These are phyloP conservation scores for Tadarida brasiliensis DNA, from an alignment of 2,797 vertebrate genomes.

Conservation along the genomic window DNA sequence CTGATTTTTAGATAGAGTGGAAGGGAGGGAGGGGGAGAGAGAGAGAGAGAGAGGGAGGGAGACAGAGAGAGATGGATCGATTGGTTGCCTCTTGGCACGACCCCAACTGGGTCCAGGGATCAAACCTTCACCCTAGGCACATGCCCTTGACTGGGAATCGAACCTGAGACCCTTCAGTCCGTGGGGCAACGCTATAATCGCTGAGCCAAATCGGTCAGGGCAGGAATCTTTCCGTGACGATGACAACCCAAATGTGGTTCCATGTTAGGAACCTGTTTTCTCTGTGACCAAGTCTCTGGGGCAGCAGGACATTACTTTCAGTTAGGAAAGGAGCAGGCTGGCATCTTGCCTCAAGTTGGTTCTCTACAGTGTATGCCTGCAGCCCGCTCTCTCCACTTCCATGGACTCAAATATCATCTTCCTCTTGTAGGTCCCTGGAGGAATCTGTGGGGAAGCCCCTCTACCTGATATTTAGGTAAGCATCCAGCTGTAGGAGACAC, in stretches of 20 bases:
- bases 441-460: constrained; percentile 97
- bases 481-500: fast-evolving
- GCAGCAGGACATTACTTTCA: neutral
- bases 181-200: too few relatives aligned
- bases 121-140: too few relatives aligned
- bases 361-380: neutral
- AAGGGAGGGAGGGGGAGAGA: too few relatives aligned
- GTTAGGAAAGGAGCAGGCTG: neutral
- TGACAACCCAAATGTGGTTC: neutral
- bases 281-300: neutral
- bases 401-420: neutral
- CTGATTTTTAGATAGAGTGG: too few relatives aligned
- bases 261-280: neutral
- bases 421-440: constrained; percentile 92
- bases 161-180: too few relatives aligned
- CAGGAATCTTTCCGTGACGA: neutral
- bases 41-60: too few relatives aligned
- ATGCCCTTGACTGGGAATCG: too few relatives aligned
- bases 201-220: too few relatives aligned
- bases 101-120: too few relatives aligned
- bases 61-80: too few relatives aligned
- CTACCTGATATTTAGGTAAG: constrained; percentile 94
- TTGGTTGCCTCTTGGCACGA: too few relatives aligned
- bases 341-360: neutral
- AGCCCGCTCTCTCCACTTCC: too few relatives aligned